Conservation (phyloP, 2,797 vertebrate genomes). For the Anabas testudineus region DNA sequence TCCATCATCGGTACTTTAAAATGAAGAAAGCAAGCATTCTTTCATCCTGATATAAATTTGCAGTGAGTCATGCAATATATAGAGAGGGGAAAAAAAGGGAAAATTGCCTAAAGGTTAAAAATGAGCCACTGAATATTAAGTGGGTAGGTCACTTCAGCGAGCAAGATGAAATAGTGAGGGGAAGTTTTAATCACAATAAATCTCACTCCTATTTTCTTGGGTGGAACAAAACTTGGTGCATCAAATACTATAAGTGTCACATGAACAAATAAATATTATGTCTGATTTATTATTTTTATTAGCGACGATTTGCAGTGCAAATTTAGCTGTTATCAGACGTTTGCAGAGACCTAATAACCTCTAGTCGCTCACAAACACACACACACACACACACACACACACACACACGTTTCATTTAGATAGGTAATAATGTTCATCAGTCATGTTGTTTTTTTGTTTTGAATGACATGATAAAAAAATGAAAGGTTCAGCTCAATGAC, state of each 20-base stretch:
- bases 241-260: not conserved
- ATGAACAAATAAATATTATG: not conserved
- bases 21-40: not conserved
- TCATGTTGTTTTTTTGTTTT: not conserved
- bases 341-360: not conserved
- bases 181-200: not conserved
- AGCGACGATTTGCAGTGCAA: not conserved
- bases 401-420: not conserved
- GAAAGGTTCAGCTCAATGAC: constrained; percentile 2
- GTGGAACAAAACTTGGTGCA: not conserved
- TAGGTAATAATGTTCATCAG: not conserved
- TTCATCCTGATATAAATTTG: not conserved
- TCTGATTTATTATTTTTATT: not conserved
- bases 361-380: not conserved
- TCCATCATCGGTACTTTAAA: constrained; percentile 4
- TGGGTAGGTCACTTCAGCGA: not conserved
- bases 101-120: not conserved
- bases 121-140: not conserved
- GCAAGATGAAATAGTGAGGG: not conserved
- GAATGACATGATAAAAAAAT: not conserved
- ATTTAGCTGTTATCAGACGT: not conserved
- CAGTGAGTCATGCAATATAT: not conserved
- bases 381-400: no score
- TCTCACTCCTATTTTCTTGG: not conserved
- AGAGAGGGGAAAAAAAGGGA: not conserved